phyloP scores from a whole-genome alignment of 2,113 vertebrate genomes.

The Cepphus grylle region DNA sequence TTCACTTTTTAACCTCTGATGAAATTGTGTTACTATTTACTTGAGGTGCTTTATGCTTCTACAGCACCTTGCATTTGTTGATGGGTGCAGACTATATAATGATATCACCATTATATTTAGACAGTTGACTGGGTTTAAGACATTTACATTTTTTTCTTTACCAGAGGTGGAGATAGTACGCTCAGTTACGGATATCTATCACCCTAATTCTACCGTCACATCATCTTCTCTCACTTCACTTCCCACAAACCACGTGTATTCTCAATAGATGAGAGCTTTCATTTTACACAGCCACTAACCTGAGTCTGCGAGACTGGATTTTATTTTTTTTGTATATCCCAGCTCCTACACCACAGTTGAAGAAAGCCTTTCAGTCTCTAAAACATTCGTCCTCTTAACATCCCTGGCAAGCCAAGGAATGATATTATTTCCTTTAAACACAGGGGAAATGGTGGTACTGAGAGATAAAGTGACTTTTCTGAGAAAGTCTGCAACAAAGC shows the following conservation, averaged over 20 bases:
- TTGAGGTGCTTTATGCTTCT: background rate
- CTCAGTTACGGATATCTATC: background rate
- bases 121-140: background rate
- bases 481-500: background rate
- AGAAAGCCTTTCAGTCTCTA: background rate
- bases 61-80: background rate
- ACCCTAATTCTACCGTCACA: background rate
- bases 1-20: background rate
- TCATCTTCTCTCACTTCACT: background rate
- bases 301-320: background rate
- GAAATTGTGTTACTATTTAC: constrained; percentile 14
- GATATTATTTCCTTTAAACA: background rate
- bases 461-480: background rate
- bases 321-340: background rate
- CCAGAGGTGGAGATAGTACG: background rate
- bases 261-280: background rate
- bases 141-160: background rate
- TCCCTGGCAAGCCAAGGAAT: background rate
- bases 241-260: background rate
- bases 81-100: background rate
- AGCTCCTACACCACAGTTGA: background rate
- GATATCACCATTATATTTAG: background rate
- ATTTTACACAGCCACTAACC: background rate
- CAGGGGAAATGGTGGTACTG: background rate
- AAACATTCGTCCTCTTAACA: background rate